Evolutionary conservation across 2,888 invertebrate genomes (phyloP), one percentile per base, ranked within the genome.

Genomic region (Yponomeuta malinellus): DNA sequence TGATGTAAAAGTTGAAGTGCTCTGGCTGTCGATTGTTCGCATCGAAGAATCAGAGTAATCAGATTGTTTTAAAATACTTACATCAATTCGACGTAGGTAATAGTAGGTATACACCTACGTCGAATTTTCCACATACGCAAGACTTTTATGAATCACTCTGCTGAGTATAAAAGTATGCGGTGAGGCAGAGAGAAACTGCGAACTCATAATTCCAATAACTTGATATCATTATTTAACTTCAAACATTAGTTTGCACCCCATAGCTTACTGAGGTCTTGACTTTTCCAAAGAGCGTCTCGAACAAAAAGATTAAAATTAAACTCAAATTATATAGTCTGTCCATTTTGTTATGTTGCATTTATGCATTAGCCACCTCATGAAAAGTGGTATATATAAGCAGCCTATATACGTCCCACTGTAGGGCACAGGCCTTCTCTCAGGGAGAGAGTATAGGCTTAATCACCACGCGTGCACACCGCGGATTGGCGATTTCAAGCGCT

Each of bases 171-270:
- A 12, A 59, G 15, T 15, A 59, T 15, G 15, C 52, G 9, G 15
- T 59, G 52, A 59, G 15, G 12, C 52, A 59, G 15, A 0, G 52
- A 37, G 88, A 90, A 87, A 89, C 86, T 87, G 90, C 90, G 86
- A 80, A 86, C 85, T 90, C 89, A 90, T 85, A 87, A 86, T 86
- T 65, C 87, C 85, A 84, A 83, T 83, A 86, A 86, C 84, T 88
- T 81, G 77, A 75, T 75, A 83, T 83, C 88, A 90, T 91, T 88
- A 90, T 80, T 91, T 89, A 90, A 87, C 86, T 85, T 89, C 88
- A 85, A 86, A 88, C 87, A 89, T 88, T 88, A 89, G 86, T 90
- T 90, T 89, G 86, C 90, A 89, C 90, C 89, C 89, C 82, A 89
- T 89, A 84, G 87, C 85, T 88, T 85, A 65, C 65, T 10, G 33